Evolutionary conservation across 2,113 vertebrate species (phyloP), one percentile per base, ranked within the genome.

Genomic region (Grammomys surdaster): DNA sequence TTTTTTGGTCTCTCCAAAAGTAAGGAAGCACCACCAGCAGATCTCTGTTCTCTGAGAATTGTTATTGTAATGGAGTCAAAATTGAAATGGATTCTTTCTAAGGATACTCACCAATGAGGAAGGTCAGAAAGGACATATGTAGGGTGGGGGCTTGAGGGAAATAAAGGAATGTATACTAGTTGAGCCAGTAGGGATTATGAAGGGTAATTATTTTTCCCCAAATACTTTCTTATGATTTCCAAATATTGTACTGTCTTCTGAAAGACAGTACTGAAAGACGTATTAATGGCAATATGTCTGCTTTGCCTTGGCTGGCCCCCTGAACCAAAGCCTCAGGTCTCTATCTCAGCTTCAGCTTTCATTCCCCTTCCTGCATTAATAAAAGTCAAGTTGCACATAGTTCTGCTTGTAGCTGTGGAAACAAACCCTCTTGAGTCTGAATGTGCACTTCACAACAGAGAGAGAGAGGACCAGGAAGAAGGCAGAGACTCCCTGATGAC

Each of bases 341-440:
- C 46, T 77, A 33, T 87, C 89, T 91, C 33, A 51, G 36, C 48
- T 94, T 46, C 69, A 76, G 85, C 8, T 89, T 93, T 95, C 75
- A 69, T 65, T 73, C 36, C 80, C 31, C 51, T 94, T 82, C 60
- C 65, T 92, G 9, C 65, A 40, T 76, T 46, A 73, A 72, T 89
- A 87, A 95, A 96, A 76, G n/a, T 96, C 56, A 85, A 88, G 36
- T 81, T 60, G 87, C 36, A 89, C 43, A 31, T 73, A 80, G 58
- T 88, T 58, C 75, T 19, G 33, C 85, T 60, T 69, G 60, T 73
- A 90, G 22, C 70, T 97, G 54, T 40, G 31, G 60, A 67, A 78
- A 54, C 48, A 93, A 87, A 97, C n/a, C 60, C 81, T 94, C 54
- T 90, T 84, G 92, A 82, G 94, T 96, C 40, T 88, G 70, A 96